Conservation (phyloP, 2,113 vertebrate genomes). For the Indri indri region DNA sequence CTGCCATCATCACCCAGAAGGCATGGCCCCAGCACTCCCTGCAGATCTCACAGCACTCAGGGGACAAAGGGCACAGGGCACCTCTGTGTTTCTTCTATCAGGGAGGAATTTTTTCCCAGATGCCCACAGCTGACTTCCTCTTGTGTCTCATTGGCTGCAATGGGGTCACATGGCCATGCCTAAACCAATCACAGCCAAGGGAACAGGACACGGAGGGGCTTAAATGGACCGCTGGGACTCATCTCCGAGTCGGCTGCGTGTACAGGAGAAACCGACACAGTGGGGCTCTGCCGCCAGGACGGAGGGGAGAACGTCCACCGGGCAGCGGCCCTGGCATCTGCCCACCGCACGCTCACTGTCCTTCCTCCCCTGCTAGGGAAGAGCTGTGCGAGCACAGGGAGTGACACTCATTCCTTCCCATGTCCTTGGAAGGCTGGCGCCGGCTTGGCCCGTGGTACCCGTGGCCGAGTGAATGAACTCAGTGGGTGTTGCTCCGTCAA, state of each 20-base stretch:
- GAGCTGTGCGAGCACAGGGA: neutral
- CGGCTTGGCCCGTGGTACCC: neutral
- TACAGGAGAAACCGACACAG: too few relatives aligned
- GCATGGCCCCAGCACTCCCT: neutral
- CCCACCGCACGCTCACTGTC: neutral
- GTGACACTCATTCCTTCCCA: neutral
- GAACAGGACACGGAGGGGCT: neutral
- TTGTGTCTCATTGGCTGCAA: neutral
- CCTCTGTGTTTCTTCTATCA: neutral
- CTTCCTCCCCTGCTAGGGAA: neutral
- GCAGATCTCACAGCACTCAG: neutral
- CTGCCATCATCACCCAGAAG: neutral
- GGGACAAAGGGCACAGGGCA: neutral
- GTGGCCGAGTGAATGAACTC: neutral
- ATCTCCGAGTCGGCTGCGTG: neutral
- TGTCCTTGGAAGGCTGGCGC: neutral
- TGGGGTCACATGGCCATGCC: neutral
- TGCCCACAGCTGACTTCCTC: neutral
- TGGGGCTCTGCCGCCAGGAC: neutral
- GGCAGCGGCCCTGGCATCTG: neutral
- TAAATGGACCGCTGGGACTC: neutral
- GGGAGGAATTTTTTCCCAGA: neutral
- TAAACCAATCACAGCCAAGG: neutral
- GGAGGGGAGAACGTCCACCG: neutral
- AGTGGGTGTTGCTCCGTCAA: neutral